Conservation (phyloP, 92 coral and sea anemone genomes). For the Montipora capitata region DNA sequence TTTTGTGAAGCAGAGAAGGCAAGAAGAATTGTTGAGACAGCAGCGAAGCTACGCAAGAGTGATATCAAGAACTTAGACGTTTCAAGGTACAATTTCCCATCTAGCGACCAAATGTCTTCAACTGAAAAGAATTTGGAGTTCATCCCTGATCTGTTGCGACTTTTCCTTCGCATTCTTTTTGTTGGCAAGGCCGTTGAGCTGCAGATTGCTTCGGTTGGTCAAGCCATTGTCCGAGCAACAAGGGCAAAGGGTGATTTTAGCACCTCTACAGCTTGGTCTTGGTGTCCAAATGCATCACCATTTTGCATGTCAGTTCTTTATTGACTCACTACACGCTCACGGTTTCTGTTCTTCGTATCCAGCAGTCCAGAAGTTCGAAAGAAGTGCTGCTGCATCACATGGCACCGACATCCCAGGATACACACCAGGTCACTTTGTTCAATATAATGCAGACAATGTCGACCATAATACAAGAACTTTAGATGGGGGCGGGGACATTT, state of each 20-base stretch:
- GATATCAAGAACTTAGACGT: constrained; percentile 49
- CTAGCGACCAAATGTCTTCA: constrained; percentile 57
- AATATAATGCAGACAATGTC: constrained; percentile 63
- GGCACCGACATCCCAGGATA: constrained; percentile 64
- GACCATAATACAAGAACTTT: constrained; percentile 64
- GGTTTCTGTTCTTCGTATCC: constrained; percentile 72
- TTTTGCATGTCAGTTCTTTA: constrained; percentile 57
- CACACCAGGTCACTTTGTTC: constrained; percentile 40
- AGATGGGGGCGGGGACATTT: constrained; percentile 61
- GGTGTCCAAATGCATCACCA: constrained; percentile 78
- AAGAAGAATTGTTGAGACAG: constrained; percentile 44
- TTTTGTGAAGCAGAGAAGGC: constrained; percentile 34
- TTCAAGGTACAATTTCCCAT: constrained; percentile 54
- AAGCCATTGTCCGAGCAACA: constrained; percentile 67
- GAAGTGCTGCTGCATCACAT: constrained; percentile 62
- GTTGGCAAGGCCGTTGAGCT: constrained; percentile 62
- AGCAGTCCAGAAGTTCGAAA: constrained; percentile 50
- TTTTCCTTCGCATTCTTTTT: constrained; percentile 10
- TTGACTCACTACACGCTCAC: constrained; percentile 60
- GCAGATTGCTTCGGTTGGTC: constrained; percentile 70
- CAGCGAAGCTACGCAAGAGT: constrained; percentile 61
- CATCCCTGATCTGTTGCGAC: constrained; percentile 40
- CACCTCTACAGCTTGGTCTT: constrained; percentile 78
- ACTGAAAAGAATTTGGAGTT: constrained; percentile 51
- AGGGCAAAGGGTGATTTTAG: constrained; percentile 60